Base-by-base conservation (phyloP, 2,888 invertebrate species). In the Stramonita haemastoma region DNA sequence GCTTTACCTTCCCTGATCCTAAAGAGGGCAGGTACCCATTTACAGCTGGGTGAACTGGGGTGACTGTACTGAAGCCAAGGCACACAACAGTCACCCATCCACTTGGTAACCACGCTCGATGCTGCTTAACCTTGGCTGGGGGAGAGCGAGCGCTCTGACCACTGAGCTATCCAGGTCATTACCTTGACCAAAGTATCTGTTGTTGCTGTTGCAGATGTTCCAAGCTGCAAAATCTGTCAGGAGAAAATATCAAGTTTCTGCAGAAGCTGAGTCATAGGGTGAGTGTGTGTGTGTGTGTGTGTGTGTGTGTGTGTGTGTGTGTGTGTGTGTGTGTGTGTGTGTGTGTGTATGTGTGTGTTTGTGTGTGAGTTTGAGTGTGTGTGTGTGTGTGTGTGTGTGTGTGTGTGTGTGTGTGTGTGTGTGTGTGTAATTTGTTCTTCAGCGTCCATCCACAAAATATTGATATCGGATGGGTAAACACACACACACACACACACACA, bases 211-310 rank as follows among this genome's bases (percentile, higher is more conserved):
- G 22, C 90, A 92, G 92, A 46, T 90, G 91, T 88, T 84, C 87
- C n/a, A 87, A 87, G 19, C 89, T 93, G 36, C 91, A 90, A 77
- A 86, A 85, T 13, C 87, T 93, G 34, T 90, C 92, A 26, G 92
- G 92, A 77, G 92, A 92, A 73, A 92, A 93, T 46, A 81, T 94
- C 0, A 87, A 87, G 19, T 94, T 93, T 86, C 90, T 94, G 34
- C 91, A 92, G 81, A 92, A 92, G 36, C 89, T 93, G 11, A 91
- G 90, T 84, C 73, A 79, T 17, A 92, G 91, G 92, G 93, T 93
- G 89, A 89, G 89, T 89, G 6, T 15, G 79, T 34, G 26, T 79
- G 79, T 79, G 79, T 79, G 79, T n/a, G 15, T 79, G 79, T 79
- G 79, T 79, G 79, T 83, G 46, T 83, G 46, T 83, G 26, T 22